Evolutionary conservation across 2,113 vertebrate species (phyloP).

Genomic region (Pomatorhinus ruficollis): DNA sequence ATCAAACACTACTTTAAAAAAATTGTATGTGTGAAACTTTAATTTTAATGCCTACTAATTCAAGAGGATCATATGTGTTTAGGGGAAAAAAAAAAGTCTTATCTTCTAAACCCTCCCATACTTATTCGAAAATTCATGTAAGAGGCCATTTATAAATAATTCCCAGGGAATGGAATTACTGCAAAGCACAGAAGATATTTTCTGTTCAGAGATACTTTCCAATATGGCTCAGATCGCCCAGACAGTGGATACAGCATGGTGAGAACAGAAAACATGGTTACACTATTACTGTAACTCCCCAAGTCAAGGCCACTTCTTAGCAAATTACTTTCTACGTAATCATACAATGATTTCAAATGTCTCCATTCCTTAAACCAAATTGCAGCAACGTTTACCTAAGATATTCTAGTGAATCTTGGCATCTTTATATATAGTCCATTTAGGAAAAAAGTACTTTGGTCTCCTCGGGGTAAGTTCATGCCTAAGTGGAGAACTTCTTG

Average conservation of each 20-base stretch:
- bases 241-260: neutral
- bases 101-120: neutral
- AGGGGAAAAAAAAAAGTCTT: neutral
- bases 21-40: neutral
- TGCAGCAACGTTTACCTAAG: neutral
- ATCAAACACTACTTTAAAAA: accelerated
- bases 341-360: neutral
- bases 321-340: neutral
- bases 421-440: neutral
- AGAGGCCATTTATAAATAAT: neutral
- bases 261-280: neutral
- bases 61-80: neutral
- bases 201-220: neutral
- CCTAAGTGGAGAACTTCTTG: neutral
- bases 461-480: neutral
- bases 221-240: neutral
- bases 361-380: neutral
- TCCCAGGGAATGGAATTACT: neutral
- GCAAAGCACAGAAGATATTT: neutral
- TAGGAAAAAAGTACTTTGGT: neutral
- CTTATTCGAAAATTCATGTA: neutral
- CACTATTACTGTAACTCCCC: neutral
- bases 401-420: neutral
- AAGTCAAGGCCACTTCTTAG: neutral
- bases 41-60: neutral